Conservation (phyloP, 1,140 invertebrate species). For the Pseudomyrmex sp. region DNA sequence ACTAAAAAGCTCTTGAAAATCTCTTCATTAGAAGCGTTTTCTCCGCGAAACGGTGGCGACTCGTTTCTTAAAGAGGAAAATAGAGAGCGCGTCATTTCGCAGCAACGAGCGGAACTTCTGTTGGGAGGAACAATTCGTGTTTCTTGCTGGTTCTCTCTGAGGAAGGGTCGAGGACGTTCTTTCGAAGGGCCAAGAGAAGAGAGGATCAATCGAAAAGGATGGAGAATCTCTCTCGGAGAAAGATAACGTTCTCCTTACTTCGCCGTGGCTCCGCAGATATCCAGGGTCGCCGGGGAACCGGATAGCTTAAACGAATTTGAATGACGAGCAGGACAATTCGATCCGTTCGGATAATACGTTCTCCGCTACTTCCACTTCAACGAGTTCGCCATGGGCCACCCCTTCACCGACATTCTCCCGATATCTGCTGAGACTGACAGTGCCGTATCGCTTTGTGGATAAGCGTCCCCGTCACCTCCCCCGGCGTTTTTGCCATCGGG, state of each 20-base stretch:
- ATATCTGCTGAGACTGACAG: slow-evolving; percentile 53
- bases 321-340: slow-evolving; percentile 69
- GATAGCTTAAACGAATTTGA: slow-evolving; percentile 70
- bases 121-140: slow-evolving; percentile 55
- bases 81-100: slow-evolving; percentile 18
- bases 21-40: background rate
- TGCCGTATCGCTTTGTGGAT: slow-evolving; percentile 52
- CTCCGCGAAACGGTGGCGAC: background rate
- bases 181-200: slow-evolving; percentile 19
- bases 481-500: slow-evolving; percentile 32
- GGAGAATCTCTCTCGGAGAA: background rate
- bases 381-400: background rate
- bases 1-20: background rate
- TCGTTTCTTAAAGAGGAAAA: slow-evolving; percentile 16
- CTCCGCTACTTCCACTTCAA: slow-evolving; percentile 37
- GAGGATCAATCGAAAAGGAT: slow-evolving; percentile 52
- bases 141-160: slow-evolving; percentile 40
- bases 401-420: slow-evolving; percentile 22
- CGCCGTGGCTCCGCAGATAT: slow-evolving; percentile 33
- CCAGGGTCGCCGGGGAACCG: slow-evolving; percentile 8
- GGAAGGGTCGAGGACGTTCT: slow-evolving; percentile 54
- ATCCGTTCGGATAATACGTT: slow-evolving; percentile 53
- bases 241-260: slow-evolving; percentile 48
- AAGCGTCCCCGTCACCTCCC: slow-evolving; percentile 34
- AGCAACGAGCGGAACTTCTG: slow-evolving; percentile 15